Conservation (phyloP, 2,113 vertebrate species). For the Colaptes auratus region DNA sequence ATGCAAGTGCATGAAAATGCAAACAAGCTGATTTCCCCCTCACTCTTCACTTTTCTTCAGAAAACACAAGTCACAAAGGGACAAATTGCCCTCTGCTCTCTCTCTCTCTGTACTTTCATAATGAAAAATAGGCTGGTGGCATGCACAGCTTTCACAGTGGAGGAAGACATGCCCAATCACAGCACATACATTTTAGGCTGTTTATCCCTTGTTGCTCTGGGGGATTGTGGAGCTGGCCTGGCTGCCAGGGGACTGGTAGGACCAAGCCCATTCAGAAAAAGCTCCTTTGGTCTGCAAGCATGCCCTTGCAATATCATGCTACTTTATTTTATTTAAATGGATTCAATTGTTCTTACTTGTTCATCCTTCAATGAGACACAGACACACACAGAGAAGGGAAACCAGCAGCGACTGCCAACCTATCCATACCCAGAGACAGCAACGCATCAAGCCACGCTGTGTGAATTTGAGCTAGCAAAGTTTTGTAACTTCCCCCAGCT, state of each 20-base stretch:
- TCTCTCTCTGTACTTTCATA: not conserved
- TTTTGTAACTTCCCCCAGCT: not conserved
- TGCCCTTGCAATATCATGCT: not conserved
- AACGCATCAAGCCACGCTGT: not conserved
- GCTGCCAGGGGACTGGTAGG: not conserved
- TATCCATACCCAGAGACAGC: not conserved
- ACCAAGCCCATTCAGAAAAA: not conserved
- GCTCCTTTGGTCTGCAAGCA: not conserved
- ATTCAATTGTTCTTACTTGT: not conserved
- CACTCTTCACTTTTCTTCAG: not conserved
- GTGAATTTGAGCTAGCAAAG: not conserved
- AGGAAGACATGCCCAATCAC: not conserved
- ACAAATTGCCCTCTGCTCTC: not conserved
- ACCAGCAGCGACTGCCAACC: not conserved
- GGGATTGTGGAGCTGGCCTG: not conserved
- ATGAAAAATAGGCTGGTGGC: not conserved
- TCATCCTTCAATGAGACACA: fast-evolving
- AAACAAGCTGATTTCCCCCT: not conserved
- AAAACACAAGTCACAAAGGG: not conserved
- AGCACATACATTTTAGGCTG: not conserved
- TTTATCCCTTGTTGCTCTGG: not conserved
- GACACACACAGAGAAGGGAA: not conserved
- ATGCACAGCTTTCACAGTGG: not conserved
- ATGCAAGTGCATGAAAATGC: not conserved
- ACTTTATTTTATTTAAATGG: not conserved